Percentiles rank a stretch among this genome's conserved stretches.
Evolutionary conservation across 2,888 invertebrate genomes (phyloP).

Genomic region (Epinotia nisella): DNA sequence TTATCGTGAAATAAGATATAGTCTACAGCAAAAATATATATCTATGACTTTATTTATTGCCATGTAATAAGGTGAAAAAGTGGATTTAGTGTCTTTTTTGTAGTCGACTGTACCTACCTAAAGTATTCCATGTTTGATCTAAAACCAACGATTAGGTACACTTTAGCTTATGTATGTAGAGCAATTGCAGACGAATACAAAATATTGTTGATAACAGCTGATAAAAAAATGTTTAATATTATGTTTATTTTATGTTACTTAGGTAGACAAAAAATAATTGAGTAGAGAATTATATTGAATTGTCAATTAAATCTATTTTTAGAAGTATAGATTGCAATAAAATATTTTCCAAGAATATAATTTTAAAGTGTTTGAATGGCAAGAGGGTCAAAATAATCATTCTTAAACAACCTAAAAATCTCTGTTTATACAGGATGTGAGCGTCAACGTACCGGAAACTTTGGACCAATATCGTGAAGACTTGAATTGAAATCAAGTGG

Average conservation of each 20-base stretch:
- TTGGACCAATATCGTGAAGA: no score
- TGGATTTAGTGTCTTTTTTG: no score
- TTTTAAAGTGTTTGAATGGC: not conserved
- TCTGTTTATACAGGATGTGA: no score
- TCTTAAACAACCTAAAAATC: no score
- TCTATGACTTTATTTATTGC: no score
- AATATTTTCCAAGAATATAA: constrained; percentile 27
- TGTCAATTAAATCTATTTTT: constrained; percentile 41
- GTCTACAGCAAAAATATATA: no score
- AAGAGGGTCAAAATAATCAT: no score
- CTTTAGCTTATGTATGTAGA: not conserved
- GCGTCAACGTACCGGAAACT: no score
- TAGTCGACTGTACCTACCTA: not conserved
- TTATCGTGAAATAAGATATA: no score
- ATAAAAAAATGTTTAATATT: not conserved
- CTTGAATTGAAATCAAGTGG: no score
- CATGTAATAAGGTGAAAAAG: no score
- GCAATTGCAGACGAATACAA: not conserved
- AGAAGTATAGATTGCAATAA: constrained; percentile 37
- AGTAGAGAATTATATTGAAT: constrained; percentile 27
- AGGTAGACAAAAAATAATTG: constrained; percentile 14
- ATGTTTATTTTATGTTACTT: constrained; percentile 3
- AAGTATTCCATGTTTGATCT: not conserved
- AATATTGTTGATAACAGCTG: not conserved
- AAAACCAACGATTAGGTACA: not conserved